Base-by-base conservation (phyloP, 2,113 vertebrate species). In the Ceyx cyanopectus region DNA sequence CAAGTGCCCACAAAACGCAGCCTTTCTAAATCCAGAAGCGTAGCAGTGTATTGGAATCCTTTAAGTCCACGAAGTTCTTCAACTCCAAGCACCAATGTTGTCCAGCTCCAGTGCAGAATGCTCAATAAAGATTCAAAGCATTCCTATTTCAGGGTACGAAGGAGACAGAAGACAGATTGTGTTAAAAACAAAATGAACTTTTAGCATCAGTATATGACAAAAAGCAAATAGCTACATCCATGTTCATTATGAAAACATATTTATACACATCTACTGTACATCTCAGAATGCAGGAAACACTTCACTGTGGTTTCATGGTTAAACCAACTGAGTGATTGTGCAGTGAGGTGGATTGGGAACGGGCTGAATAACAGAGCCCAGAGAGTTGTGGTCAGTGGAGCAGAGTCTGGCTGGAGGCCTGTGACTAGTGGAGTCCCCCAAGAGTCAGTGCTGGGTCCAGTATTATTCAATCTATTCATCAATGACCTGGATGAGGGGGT, bases 101-200 rank as follows among this genome's bases (percentile, higher is more conserved):
- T 99, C 99, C 99, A 99, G 80, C 99, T 99, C 99, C 99, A 99
- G 68, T 99, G 99, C 89, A 99, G 98, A 91, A 99, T 98, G 93
- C 99, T 99, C 92, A 99, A 76, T 92, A 99, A 96, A 57, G 99
- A 99, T 85, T 99, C 99, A 97, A 99, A 99, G 95, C 99, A 99
- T 72, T 99, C 99, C 99, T 99, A 74, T 75, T 93, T 51, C 54
- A 93, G 29, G 46, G 57, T 66, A 94, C 45, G 10, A 94, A 82
- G 65, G 32, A 83, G 5, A 61, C 2, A 60, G 0, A 84, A 90
- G 6, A 74, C 6, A 84, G 10, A 65, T 46, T 45, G n/a, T 27
- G 20, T 68, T 32, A 67, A 73, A 69, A 53, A 56, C 14, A 29
- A 48, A 57, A 14, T 9, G 0, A 62, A 21, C 4, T 24, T 79